A percentile compares a stretch with the other conserved stretches of the same genome.
Conservation (phyloP, 2,888 invertebrate genomes). For the Phlogophora meticulosa region DNA sequence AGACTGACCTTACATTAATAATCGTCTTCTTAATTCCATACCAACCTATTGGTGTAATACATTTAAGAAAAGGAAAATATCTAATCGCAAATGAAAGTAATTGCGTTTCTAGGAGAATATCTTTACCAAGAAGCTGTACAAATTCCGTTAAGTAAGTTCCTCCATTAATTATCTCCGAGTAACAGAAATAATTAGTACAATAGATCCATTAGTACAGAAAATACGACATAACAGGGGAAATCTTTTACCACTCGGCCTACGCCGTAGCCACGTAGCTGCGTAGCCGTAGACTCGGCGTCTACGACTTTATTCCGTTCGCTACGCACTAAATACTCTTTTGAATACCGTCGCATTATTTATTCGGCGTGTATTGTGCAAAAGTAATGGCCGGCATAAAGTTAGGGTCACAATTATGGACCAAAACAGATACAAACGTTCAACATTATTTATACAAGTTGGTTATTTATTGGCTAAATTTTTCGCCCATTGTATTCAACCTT, state of each 20-base stretch:
- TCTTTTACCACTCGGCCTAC: slow-evolving; percentile 32
- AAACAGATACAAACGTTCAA: slow-evolving; percentile 71
- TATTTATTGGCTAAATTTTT: slow-evolving; percentile 71
- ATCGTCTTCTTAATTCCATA: no score
- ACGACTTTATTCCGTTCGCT: slow-evolving; percentile 58
- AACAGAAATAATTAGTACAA: slow-evolving; percentile 49
- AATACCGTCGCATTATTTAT: slow-evolving; percentile 61
- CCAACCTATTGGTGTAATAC: neutral
- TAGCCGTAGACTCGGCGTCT: slow-evolving; percentile 54
- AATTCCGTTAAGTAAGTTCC: slow-evolving; percentile 31
- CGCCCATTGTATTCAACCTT: slow-evolving; percentile 56
- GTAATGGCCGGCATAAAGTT: slow-evolving; percentile 63
- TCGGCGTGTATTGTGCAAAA: slow-evolving; percentile 58
- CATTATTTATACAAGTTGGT: slow-evolving; percentile 71
- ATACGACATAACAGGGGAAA: slow-evolving; percentile 30
- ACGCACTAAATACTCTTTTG: slow-evolving; percentile 59
- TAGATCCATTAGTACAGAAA: slow-evolving; percentile 50
- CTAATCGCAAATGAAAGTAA: neutral
- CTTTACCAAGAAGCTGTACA: slow-evolving; percentile 14
- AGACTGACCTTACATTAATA: no score
- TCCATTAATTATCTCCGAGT: slow-evolving; percentile 39
- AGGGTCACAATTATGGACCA: slow-evolving; percentile 62
- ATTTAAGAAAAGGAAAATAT: neutral
- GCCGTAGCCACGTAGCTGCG: slow-evolving; percentile 54
- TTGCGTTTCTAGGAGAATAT: slow-evolving; percentile 4